Conservation (phyloP, 2,797 vertebrate genomes). For the Momotus momota region DNA sequence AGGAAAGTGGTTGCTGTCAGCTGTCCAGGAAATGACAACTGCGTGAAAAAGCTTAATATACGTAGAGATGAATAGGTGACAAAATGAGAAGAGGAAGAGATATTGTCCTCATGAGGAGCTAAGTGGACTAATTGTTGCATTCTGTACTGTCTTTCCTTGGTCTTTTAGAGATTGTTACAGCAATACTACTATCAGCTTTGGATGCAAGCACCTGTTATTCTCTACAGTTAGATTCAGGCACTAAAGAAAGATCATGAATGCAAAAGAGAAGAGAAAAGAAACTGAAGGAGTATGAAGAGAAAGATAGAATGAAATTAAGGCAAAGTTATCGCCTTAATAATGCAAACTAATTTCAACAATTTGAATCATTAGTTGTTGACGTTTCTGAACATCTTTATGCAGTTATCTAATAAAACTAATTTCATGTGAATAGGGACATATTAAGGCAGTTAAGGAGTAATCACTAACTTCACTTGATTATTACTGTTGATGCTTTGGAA, state of each 20-base stretch:
- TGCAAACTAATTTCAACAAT: conserved; percentile 9
- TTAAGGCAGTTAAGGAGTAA: not conserved
- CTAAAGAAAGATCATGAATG: not conserved
- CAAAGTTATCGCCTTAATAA: conserved; percentile 12
- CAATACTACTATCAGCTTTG: not conserved
- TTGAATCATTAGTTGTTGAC: not conserved
- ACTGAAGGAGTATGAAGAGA: not conserved
- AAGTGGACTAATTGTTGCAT: not conserved
- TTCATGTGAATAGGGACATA: not conserved
- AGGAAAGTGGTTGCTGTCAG: conserved; percentile 33
- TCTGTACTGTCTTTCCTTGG: not conserved
- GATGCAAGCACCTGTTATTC: not conserved
- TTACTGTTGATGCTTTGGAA: not conserved
- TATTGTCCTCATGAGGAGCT: not conserved
- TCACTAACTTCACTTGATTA: conserved; percentile 13
- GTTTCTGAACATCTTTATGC: conserved; percentile 19
- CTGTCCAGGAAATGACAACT: conserved; percentile 39
- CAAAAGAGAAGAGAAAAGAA: not conserved
- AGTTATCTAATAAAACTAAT: conserved; percentile 33
- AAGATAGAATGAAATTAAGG: not conserved
- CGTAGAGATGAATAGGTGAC: conserved; percentile 6
- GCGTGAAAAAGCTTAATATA: conserved; percentile 4
- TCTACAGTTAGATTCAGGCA: not conserved
- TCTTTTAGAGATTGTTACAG: not conserved
- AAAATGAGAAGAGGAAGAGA: not conserved